phyloP scores from a whole-genome alignment of 2,797 vertebrate species.

The Gymnopithys bicolor region DNA sequence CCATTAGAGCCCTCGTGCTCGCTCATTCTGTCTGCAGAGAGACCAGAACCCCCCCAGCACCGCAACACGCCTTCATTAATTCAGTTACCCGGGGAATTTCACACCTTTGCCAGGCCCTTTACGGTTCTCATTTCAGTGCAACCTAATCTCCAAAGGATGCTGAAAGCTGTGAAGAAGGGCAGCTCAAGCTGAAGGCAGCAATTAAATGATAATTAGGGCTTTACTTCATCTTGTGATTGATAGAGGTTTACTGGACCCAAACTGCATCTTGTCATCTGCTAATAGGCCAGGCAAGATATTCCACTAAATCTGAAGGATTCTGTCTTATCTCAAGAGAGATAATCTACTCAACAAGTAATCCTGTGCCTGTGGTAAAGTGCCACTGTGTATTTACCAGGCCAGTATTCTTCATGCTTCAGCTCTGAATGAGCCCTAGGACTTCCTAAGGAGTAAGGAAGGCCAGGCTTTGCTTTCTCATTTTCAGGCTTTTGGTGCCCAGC shows the following conservation, averaged over 20 bases:
- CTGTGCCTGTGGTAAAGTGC: conserved; percentile 73
- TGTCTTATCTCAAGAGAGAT: conserved; percentile 79
- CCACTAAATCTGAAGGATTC: conserved; percentile 79
- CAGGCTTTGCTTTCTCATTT: not conserved
- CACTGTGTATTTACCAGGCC: conserved; percentile 57
- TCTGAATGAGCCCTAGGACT: not conserved
- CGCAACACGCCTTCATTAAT: conserved; percentile 63
- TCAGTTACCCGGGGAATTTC: conserved; percentile 62
- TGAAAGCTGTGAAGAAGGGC: conserved; percentile 66
- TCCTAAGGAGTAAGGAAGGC: not conserved
- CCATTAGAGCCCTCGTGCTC: conserved; percentile 45
- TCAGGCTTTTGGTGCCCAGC: not conserved
- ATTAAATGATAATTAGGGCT: conserved; percentile 88
- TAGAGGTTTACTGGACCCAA: conserved; percentile 80
- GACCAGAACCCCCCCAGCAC: conserved; percentile 64
- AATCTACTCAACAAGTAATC: conserved; percentile 85
- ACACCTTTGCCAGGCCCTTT: conserved; percentile 66
- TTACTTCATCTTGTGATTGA: conserved; percentile 89
- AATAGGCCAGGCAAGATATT: conserved; percentile 83
- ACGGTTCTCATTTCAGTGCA: conserved; percentile 59
- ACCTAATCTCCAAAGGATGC: conserved; percentile 70
- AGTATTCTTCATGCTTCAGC: conserved; percentile 42
- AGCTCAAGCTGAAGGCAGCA: conserved; percentile 79
- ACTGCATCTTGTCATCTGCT: conserved; percentile 78
- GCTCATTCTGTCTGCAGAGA: conserved; percentile 54